These are phyloP conservation scores for Acanthochromis polyacanthus DNA, from an alignment of 2,113 vertebrate species.

Conservation along the genomic window DNA sequence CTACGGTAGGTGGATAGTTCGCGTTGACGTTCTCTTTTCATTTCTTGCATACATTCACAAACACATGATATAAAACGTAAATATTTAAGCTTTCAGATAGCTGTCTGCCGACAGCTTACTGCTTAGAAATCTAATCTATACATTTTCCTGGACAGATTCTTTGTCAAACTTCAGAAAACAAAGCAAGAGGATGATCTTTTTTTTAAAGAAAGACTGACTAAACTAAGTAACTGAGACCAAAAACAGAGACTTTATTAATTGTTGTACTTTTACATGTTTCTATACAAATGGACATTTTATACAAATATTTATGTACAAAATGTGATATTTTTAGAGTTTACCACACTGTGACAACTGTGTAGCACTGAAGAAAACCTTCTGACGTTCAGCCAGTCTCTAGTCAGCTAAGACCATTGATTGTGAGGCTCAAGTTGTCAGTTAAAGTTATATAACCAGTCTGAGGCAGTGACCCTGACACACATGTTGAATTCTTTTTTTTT, in stretches of 20 bases:
- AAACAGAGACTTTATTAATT: no score
- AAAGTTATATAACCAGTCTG: slow-evolving; percentile 28
- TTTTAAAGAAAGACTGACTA: no score
- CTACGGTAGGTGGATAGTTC: slow-evolving; percentile 87
- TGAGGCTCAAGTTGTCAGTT: slow-evolving; percentile 18
- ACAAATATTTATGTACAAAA: no score
- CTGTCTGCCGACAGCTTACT: no score
- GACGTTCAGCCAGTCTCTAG: slow-evolving; percentile 16
- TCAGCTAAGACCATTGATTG: slow-evolving; percentile 42
- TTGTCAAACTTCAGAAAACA: no score
- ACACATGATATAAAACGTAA: no score
- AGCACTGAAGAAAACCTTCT: slow-evolving; percentile 39
- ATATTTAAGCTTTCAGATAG: no score
- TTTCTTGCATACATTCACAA: no score
- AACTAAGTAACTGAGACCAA: no score
- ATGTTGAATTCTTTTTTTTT: slow-evolving; percentile 11
- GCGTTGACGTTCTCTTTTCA: slow-evolving; percentile 75
- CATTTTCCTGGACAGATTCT: no score
- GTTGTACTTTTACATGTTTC: background rate
- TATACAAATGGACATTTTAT: background rate
- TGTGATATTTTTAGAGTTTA: background rate
- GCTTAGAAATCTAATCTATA: no score
- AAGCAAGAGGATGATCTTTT: no score
- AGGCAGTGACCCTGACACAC: slow-evolving; percentile 22
- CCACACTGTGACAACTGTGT: slow-evolving; percentile 12